These are phyloP conservation scores for Oenanthe melanoleuca DNA, from an alignment of 2,113 vertebrate genomes.

Conservation along the genomic window DNA sequence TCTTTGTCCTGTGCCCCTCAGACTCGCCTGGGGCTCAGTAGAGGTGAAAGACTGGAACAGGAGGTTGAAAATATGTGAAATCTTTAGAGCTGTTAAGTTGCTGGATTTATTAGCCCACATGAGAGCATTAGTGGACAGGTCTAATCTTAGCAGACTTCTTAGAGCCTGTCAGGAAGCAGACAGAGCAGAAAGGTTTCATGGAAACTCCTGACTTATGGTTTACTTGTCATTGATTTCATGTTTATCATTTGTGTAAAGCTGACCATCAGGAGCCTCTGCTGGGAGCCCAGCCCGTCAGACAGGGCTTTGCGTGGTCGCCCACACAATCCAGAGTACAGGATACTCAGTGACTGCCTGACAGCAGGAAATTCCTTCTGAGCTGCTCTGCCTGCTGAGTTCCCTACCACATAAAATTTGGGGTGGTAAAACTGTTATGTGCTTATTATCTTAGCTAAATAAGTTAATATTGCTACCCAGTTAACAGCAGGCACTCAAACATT, in stretches of 20 bases:
- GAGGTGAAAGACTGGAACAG: background rate
- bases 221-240: background rate
- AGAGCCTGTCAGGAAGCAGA: conserved; percentile 33
- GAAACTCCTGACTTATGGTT: background rate
- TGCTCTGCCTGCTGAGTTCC: background rate
- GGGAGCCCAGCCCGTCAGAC: background rate
- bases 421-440: background rate
- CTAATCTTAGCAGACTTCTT: conserved; percentile 30
- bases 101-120: conserved; percentile 3
- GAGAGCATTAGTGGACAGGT: conserved; percentile 1
- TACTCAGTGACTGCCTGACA: background rate
- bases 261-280: background rate
- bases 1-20: background rate
- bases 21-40: background rate
- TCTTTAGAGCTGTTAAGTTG: conserved; percentile 36
- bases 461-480: background rate
- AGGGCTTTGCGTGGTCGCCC: background rate
- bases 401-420: background rate
- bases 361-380: background rate
- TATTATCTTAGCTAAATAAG: background rate
- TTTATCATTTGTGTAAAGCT: background rate
- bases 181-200: background rate
- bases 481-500: background rate
- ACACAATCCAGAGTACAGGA: background rate
- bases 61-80: conserved; percentile 14